These are phyloP conservation scores for Rynchops niger DNA, from an alignment of 2,113 vertebrate species.

Conservation along the genomic window DNA sequence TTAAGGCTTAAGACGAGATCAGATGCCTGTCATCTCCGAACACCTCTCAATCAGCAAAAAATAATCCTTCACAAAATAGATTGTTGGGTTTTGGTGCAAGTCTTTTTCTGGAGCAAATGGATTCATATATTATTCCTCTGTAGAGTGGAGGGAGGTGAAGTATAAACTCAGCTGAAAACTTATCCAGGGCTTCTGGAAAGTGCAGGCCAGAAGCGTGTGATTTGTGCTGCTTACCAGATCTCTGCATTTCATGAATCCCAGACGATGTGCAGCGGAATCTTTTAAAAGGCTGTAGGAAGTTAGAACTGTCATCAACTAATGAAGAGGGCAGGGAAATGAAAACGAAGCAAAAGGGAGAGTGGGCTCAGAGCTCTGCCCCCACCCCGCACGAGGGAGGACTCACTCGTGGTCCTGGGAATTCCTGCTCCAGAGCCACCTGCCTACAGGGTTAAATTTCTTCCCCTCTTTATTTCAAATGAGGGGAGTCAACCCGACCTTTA, in stretches of 20 bases:
- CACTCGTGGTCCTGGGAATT: background rate
- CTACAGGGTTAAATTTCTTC: slow-evolving; percentile 36
- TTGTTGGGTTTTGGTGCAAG: background rate
- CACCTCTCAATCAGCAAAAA: slow-evolving; percentile 61
- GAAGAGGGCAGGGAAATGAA: slow-evolving; percentile 12
- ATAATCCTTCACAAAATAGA: background rate
- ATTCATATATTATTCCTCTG: slow-evolving; percentile 48
- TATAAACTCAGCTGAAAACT: slow-evolving; percentile 54
- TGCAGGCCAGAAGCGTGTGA: background rate
- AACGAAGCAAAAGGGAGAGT: background rate
- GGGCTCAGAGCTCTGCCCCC: background rate
- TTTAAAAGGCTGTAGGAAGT: slow-evolving; percentile 32
- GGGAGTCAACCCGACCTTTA: slow-evolving; percentile 54
- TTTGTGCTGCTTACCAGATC: slow-evolving; percentile 34
- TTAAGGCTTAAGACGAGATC: slow-evolving; percentile 36
- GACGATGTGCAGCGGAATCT: background rate
- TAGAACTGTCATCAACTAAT: background rate
- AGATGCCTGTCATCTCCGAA: background rate
- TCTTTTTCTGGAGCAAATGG: background rate
- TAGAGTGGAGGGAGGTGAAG: slow-evolving; percentile 21
- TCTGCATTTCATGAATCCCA: slow-evolving; percentile 5
- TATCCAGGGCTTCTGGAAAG: slow-evolving; percentile 43
- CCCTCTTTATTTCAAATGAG: slow-evolving; percentile 2
- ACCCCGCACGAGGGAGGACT: background rate
- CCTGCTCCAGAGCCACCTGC: background rate